Base-by-base conservation (phyloP, 2,113 vertebrate genomes). In the Melanerpes formicivorus region DNA sequence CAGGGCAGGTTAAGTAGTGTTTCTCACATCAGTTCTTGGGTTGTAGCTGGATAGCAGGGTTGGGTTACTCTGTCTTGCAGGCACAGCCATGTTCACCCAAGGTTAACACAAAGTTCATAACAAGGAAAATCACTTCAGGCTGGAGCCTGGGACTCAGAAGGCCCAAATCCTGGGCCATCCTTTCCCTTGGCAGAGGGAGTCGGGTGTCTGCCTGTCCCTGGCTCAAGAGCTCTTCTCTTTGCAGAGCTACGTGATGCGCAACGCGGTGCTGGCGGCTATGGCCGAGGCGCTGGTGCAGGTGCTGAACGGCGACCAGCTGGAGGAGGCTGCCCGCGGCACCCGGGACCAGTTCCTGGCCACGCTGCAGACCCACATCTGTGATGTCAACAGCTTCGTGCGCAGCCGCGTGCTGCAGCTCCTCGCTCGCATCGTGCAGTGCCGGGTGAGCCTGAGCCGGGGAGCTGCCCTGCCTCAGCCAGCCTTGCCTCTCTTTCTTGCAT, bases 361-460 rank as follows among this genome's bases (percentile, higher is more conserved):
- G 1, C 95, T 99, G 81, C 99, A 99, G 88, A 98, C 98, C 54
- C 99, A 99, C 8, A 42, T 98, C 54, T 98, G 98, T 5, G 99
- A 99, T 42, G 65, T 98, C 7, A 96, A 97, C 18, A 97, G 98
- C 13, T 98, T 99, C 4, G 99, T 99, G 34, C 97, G 99, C 75
- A 97, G 98, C 23, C 98, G 98, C 0, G 98, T 99, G 83, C 94
- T 99, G 74, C 99, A 99, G 85, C 98, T 99, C 58, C 99, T 98
- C 91, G 96, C 98, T 3, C 97, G 98, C 13, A 98, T 99, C 0
- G 98, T 99, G 80, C 99, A 98, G 96, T 94, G 97, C 96, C 99
- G 99, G 97, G 99, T 98, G 64, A 90, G 80, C 34, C 56, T 30
- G 5, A 26, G 48, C 63, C 22, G 21, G 65, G 16, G 9, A 59